Percentiles rank a stretch among this genome's conserved stretches.
These are phyloP conservation scores for Xenopus tropicalis DNA, from an alignment of 2,113 vertebrate species.

Conservation along the genomic window UCB_Xtro_10.0 CM004449.2:90129501-90130000, in stretches of 20 bases:
- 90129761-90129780: constrained; percentile 63
- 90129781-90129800: constrained; percentile 68
- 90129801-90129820: constrained; percentile 71
- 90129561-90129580: constrained; percentile 51
- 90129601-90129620: constrained; percentile 27
- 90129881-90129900: constrained; percentile 66
- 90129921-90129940: constrained; percentile 55
- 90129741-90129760: constrained; percentile 63
- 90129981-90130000: constrained; percentile 70
- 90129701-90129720: constrained; percentile 79
- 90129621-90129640: constrained; percentile 50
- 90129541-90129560: constrained; percentile 55
- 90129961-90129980: constrained; percentile 62
- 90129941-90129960: constrained; percentile 68
- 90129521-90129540: constrained; percentile 52
- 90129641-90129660: constrained; percentile 77
- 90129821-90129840: constrained; percentile 44
- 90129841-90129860: constrained; percentile 47
- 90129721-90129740: constrained; percentile 77
- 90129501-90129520: constrained; percentile 47
- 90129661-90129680: constrained; percentile 78
- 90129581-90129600: constrained; percentile 42
- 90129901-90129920: constrained; percentile 58
- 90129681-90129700: constrained; percentile 89
- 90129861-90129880: constrained; percentile 87